Evolutionary conservation across 2,888 invertebrate genomes (phyloP).

Genomic region (Deroplatys truncata): DNA sequence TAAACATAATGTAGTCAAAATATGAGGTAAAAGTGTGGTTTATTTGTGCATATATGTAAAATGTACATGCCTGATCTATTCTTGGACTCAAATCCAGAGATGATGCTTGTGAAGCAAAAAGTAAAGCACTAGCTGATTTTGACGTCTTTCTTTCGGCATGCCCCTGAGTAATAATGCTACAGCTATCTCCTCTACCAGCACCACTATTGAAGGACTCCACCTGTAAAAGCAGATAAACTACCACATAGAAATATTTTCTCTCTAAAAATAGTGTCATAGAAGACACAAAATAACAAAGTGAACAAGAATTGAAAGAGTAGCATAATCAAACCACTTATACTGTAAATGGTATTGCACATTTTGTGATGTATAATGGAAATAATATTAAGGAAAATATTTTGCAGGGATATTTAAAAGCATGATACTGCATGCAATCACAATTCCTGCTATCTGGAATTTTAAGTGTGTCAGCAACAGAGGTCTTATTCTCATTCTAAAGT

Average conservation of each 20-base stretch:
- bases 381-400: no score
- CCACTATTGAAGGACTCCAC: slow-evolving; percentile 19
- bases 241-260: not conserved
- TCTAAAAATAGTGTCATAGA: not conserved
- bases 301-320: no score
- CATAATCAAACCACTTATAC: no score
- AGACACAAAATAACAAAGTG: not conserved
- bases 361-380: no score
- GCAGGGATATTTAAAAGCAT: no score
- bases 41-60: not conserved
- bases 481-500: no score
- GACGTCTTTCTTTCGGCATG: not conserved
- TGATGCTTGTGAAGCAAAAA: slow-evolving; percentile 20
- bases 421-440: no score
- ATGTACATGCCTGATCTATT: slow-evolving; percentile 34
- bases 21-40: not conserved
- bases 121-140: not conserved
- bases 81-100: slow-evolving; percentile 34
- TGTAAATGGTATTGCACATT: no score
- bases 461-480: no score
- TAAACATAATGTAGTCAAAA: no score
- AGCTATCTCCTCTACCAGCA: not conserved
- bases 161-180: not conserved
- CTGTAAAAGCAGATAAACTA: not conserved
- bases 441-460: no score